These are phyloP conservation scores for Alauda arvensis DNA, from an alignment of 2,797 vertebrate genomes.

Conservation along the genomic window DNA sequence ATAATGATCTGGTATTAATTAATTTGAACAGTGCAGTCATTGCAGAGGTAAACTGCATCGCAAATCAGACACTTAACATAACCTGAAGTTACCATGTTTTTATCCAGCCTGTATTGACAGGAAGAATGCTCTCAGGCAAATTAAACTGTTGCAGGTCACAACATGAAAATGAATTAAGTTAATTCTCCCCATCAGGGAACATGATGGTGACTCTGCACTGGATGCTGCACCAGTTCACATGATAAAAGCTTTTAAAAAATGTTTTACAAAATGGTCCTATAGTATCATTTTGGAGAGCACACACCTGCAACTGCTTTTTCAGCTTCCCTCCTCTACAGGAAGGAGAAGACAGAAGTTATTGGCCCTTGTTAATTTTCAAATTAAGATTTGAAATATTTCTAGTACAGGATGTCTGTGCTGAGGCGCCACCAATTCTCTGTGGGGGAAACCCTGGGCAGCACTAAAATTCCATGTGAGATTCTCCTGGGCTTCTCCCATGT, in stretches of 20 bases:
- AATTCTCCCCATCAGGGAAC: conserved; percentile 19
- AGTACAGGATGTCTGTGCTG: background rate
- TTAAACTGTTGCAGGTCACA: conserved; percentile 36
- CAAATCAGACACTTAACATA: conserved; percentile 50
- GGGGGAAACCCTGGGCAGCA: background rate
- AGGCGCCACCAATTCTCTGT: background rate
- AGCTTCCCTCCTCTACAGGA: background rate
- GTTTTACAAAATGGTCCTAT: background rate
- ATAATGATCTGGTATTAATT: conserved; percentile 73
- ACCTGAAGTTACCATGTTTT: conserved; percentile 36
- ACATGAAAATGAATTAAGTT: conserved; percentile 24
- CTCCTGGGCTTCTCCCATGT: background rate
- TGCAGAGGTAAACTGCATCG: conserved; percentile 41
- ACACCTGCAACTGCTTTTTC: background rate
- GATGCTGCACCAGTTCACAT: background rate
- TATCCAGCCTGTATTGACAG: conserved; percentile 12
- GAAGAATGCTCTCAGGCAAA: background rate
- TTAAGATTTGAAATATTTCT: background rate
- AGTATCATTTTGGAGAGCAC: background rate
- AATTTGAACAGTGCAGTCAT: conserved; percentile 57
- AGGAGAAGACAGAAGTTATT: background rate
- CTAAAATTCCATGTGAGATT: background rate
- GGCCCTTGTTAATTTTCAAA: background rate
- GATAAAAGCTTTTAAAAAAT: background rate
- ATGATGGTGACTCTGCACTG: background rate